Percentiles rank a stretch among this genome's conserved stretches.
phyloP scores from a whole-genome alignment of 2,888 invertebrate genomes.

The Eumerus sabulonum region DNA sequence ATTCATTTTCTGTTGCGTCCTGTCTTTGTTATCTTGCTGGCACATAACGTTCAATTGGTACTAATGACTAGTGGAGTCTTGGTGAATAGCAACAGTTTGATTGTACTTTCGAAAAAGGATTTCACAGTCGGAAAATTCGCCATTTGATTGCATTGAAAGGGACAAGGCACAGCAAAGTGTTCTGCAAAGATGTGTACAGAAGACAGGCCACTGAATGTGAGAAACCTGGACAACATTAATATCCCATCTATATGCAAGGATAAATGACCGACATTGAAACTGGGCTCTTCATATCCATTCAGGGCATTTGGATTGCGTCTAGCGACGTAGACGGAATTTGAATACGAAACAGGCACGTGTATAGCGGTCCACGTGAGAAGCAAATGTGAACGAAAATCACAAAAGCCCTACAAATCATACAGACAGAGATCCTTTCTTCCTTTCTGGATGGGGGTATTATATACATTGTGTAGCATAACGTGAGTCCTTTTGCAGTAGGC shows the following conservation, averaged over 20 bases:
- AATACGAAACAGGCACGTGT: too few species aligned
- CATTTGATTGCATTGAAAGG: constrained; percentile 34
- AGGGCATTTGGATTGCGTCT: too few species aligned
- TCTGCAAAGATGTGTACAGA: too few species aligned
- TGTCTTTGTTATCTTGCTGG: constrained; percentile 44
- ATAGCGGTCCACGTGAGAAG: too few species aligned
- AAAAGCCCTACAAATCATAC: too few species aligned
- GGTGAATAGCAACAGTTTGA: constrained; percentile 15
- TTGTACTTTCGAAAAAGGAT: background rate
- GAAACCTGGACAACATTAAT: constrained; percentile 31
- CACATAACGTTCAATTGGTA: constrained; percentile 19
- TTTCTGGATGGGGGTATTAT: too few species aligned
- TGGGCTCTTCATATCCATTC: background rate
- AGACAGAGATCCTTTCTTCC: too few species aligned
- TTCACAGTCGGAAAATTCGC: constrained; percentile 1
- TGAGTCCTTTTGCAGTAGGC: too few species aligned
- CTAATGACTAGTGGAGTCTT: constrained; percentile 35
- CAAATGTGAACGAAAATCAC: too few species aligned
- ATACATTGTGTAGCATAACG: too few species aligned
- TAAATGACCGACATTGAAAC: constrained; percentile 21
- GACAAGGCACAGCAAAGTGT: too few species aligned
- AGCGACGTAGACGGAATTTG: too few species aligned
- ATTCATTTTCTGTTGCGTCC: constrained; percentile 52
- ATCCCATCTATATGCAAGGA: constrained; percentile 42
- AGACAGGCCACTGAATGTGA: background rate